A percentile compares a stretch with the other conserved stretches of the same genome.
Evolutionary conservation across 2,797 vertebrate genomes (phyloP).

Genomic region (Sebastiscus tertius): DNA sequence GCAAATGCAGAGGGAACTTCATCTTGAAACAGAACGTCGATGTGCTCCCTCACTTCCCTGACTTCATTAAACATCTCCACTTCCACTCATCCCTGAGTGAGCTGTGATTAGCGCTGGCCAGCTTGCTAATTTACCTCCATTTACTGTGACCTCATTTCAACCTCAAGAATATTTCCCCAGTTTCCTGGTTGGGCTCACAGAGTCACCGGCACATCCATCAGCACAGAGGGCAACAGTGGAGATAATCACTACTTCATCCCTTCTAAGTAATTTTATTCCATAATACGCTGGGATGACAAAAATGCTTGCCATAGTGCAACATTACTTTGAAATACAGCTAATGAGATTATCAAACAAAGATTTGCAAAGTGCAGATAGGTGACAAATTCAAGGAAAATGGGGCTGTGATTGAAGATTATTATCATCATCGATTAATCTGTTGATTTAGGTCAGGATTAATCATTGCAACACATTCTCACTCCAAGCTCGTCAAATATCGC

Average conservation of each 20-base stretch:
- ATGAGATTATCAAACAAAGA: neutral
- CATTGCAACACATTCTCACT: too few species aligned
- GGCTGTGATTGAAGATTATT: neutral
- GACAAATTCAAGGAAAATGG: conserved; percentile 1
- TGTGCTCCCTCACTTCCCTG: conserved; percentile 15
- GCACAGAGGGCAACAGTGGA: neutral
- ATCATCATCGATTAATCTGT: neutral
- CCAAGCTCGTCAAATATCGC: fast-evolving
- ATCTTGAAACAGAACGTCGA: conserved; percentile 1
- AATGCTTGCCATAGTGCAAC: neutral
- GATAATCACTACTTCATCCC: neutral
- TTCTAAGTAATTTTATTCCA: neutral
- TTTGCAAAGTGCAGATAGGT: neutral
- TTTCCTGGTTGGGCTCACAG: neutral
- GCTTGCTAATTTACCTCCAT: conserved; percentile 41
- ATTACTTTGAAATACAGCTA: conserved; percentile 10
- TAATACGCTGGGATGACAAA: neutral
- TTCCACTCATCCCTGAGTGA: conserved; percentile 35
- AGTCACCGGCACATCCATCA: neutral
- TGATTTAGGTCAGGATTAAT: neutral
- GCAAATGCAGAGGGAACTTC: neutral
- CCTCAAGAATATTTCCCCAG: neutral
- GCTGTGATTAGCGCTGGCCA: conserved; percentile 41
- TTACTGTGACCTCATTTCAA: conserved; percentile 32
- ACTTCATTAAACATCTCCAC: conserved; percentile 44